Evolutionary conservation across 2,888 invertebrate genomes (phyloP).

Genomic region (Pantelozetes paolii): DNA sequence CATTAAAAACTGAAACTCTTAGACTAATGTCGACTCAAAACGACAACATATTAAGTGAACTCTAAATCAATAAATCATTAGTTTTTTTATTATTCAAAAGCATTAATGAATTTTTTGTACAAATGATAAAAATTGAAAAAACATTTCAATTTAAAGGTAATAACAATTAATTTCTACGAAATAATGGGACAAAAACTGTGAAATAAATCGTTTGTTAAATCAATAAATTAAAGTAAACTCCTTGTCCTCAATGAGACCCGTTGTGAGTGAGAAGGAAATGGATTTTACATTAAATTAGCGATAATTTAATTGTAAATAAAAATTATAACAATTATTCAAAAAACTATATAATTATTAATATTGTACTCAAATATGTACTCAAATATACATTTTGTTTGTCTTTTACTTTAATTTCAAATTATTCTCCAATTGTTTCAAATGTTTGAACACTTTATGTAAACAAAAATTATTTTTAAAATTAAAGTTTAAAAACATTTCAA

Average conservation of each 20-base stretch:
- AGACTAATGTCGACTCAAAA: too few relatives aligned
- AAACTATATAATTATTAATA: constrained; percentile 6
- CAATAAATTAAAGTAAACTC: constrained; percentile 34
- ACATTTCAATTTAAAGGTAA: neutral
- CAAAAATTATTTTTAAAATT: constrained; percentile 7
- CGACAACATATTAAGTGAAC: too few relatives aligned
- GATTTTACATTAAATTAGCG: constrained; percentile 33
- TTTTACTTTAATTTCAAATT: neutral
- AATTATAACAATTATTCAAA: constrained; percentile 21
- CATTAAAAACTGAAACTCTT: too few relatives aligned
- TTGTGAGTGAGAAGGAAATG: constrained; percentile 14
- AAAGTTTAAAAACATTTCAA: neutral
- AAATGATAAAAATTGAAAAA: constrained; percentile 25
- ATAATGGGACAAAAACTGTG: too few relatives aligned
- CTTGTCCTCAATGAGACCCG: constrained; percentile 26
- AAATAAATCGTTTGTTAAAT: neutral
- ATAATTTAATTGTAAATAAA: constrained; percentile 24
- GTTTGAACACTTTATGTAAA: constrained; percentile 23
- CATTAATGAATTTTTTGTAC: constrained; percentile 27
- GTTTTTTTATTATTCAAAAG: too few relatives aligned
- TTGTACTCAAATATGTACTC: too few relatives aligned
- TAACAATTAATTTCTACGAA: neutral
- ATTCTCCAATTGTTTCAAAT: neutral
- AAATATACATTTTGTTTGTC: neutral
- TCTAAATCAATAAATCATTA: too few relatives aligned